Evolutionary conservation across 2,113 vertebrate genomes (phyloP).

Genomic region (Nothocercus nigrocapillus): DNA sequence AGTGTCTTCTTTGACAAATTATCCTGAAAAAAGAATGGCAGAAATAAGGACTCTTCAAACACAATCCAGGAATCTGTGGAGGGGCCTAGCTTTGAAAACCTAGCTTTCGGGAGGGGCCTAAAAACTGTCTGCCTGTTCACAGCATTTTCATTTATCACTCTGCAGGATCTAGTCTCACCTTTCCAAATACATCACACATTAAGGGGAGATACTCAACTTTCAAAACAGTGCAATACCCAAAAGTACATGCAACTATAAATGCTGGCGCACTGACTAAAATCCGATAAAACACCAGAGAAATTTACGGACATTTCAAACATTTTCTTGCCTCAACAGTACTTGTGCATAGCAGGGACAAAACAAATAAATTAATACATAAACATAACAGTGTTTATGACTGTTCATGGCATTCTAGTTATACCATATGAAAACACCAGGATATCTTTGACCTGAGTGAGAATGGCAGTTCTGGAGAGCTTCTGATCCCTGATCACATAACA

Average conservation of each 20-base stretch:
- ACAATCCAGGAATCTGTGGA: neutral
- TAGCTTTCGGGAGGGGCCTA: too few relatives aligned
- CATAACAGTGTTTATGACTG: neutral
- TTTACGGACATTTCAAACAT: neutral
- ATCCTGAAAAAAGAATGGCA: neutral
- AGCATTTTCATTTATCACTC: neutral
- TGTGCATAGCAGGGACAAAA: neutral
- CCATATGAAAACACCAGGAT: neutral
- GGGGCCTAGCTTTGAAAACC: neutral
- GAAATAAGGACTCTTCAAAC: neutral
- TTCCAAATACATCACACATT: neutral
- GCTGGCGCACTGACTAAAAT: neutral
- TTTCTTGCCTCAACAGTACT: too few relatives aligned
- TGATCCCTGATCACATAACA: neutral
- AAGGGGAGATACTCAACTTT: neutral
- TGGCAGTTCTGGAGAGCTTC: neutral
- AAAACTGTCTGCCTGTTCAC: too few relatives aligned
- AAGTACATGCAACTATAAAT: neutral
- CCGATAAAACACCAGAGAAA: neutral
- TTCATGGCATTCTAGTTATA: neutral
- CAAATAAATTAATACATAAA: neutral
- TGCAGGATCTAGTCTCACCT: neutral
- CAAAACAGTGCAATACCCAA: neutral
- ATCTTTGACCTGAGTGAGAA: neutral
- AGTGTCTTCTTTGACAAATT: neutral